Conservation (phyloP, 2,797 vertebrate genomes). For the Phataginus tetradactyla region DNA sequence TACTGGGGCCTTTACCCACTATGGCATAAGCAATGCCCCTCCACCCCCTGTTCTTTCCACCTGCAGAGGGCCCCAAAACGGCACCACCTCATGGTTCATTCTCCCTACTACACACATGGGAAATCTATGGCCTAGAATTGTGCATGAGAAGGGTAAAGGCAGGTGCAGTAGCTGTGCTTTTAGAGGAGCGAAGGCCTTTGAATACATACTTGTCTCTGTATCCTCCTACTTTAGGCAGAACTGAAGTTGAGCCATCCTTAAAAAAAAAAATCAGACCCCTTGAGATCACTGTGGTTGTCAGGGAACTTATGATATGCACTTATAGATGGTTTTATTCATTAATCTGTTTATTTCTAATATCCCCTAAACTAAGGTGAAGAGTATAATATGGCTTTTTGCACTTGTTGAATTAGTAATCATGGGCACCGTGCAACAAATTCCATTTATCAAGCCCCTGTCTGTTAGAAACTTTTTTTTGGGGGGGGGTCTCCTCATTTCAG, state of each 20-base stretch:
- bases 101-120: neutral
- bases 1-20: neutral
- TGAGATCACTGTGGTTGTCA: neutral
- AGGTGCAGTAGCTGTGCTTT: neutral
- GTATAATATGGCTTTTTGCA: neutral
- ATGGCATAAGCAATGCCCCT: rapidly evolving
- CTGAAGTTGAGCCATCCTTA: neutral
- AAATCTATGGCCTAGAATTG: neutral
- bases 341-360: neutral
- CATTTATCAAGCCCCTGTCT: neutral
- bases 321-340: neutral
- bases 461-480: neutral
- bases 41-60: too few relatives aligned
- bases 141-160: neutral
- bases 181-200: neutral
- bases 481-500: neutral
- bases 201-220: neutral
- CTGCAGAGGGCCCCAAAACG: neutral
- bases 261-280: neutral
- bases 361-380: neutral
- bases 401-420: neutral
- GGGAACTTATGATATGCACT: neutral
- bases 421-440: rapidly evolving
- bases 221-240: neutral
- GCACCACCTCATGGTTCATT: neutral